Evolutionary conservation across 2,888 invertebrate genomes (phyloP), one percentile per base, ranked within the genome.

Genomic region (Sinotaia quadrata): DNA sequence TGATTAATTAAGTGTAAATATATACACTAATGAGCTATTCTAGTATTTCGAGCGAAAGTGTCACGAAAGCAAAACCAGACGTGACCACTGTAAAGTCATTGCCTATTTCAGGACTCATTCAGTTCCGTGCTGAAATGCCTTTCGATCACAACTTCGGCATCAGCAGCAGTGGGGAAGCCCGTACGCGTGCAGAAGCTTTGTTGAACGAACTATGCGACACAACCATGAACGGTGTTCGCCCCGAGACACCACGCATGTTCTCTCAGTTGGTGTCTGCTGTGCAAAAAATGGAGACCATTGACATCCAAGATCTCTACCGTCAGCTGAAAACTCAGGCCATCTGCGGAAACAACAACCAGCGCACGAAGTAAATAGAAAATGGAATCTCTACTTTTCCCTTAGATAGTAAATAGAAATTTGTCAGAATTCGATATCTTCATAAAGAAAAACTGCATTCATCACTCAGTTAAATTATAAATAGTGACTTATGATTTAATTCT

Each of bases 191-290:
- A 21, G 68, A 72, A 54, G 36, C 18, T 37, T 78, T 82, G 29
- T 75, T 87, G 31, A 56, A 58, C 24, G 75, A 81, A 27, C 74
- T 87, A 59, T 86, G 87, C 74, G 52, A 54, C 2, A 49, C 69
- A 5, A 84, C 87, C 10, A 67, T 77, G 47, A 79, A 84, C 4
- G 89, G 88, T 52, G 83, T 90, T 27, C 80, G 85, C 10, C 81
- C 86, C 0, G 81, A 88, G n/a, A 87, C 89, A 4, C 89, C 90
- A 0, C 74, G 79, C 18, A 81, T 88, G 51, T 91, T 91, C 81
- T 79, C 88, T 12, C 81, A 85, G 8, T 85, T 91, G n/a, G 84
- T 90, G 36, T 81, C 84, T 65, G 75, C 82, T 27, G 83, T 91
- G 71, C 84, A 87, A 69, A 75, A 81, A 44, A 78, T 90, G 31